A percentile compares a stretch with the other conserved stretches of the same genome.
Conservation (phyloP, 23 tunicate species). For the Styela clava region DNA sequence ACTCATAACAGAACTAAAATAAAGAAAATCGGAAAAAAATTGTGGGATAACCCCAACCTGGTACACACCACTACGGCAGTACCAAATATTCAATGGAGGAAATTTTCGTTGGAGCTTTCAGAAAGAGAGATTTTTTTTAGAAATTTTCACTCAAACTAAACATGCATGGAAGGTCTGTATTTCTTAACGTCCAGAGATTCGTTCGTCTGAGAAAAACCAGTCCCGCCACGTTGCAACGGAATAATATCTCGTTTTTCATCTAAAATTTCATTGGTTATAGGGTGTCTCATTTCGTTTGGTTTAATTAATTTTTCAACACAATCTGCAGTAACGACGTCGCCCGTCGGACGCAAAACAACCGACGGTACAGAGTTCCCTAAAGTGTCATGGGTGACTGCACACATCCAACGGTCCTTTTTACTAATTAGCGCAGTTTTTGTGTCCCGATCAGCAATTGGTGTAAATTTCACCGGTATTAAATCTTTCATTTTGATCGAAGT, state of each 20-base stretch:
- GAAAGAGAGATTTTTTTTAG: too few species aligned
- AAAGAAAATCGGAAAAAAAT: too few species aligned
- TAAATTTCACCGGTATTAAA: constrained; percentile 87
- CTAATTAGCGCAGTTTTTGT: constrained; percentile 79
- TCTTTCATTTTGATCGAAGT: constrained; percentile 84
- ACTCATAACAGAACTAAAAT: too few species aligned
- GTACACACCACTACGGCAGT: too few species aligned
- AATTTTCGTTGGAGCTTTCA: too few species aligned
- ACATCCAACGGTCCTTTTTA: constrained; percentile 86
- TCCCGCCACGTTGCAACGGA: constrained; percentile 80
- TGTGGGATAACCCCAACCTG: too few species aligned
- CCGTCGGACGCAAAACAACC: constrained; percentile 80
- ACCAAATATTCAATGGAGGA: too few species aligned
- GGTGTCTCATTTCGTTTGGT: constrained; percentile 83
- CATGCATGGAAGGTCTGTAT: constrained; percentile 64
- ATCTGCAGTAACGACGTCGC: constrained; percentile 86
- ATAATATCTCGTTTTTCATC: constrained; percentile 76
- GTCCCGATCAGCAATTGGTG: constrained; percentile 85
- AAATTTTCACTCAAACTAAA: too few species aligned
- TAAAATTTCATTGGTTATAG: constrained; percentile 55
- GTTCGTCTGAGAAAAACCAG: constrained; percentile 86
- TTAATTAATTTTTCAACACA: constrained; percentile 87
- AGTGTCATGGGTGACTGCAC: constrained; percentile 93
- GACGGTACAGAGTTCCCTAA: constrained; percentile 76
- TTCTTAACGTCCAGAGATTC: constrained; percentile 68